Base-by-base conservation (phyloP, 2,888 invertebrate genomes). In the Ctena decussata region DNA sequence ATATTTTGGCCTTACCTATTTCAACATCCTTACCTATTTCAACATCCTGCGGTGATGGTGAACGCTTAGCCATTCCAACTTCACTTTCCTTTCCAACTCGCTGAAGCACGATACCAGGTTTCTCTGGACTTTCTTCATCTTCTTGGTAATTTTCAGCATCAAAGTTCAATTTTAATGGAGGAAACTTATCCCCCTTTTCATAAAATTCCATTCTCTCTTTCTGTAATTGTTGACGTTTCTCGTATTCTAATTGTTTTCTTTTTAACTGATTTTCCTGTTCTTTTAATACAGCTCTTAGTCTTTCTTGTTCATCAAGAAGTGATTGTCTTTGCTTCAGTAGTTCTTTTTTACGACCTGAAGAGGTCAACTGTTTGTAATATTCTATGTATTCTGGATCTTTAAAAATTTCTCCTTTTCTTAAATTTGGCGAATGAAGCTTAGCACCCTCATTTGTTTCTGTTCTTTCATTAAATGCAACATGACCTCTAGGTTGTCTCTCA, bases 251-350 rank as follows among this genome's bases (percentile, higher is more conserved):
- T 35, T 92, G 91, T 57, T 91, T 85, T 15, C 87, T 32, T 35
- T 79, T 77, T 53, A 93, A 79, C 76, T 91, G 88, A 32, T 77
- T 53, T 73, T 94, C 93, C 72, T 94, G 93, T 41, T 93, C 89
- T n/a, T 84, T 80, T 37, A 94, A 84, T 12, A 94, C 84, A 37
- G 83, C 65, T 37, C 88, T 84, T 35, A 94, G 85, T 41, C 92
- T 81, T 15, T 90, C 86, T 53, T 94, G 94, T 70, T 94, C 94
- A 39, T 93, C 90, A 35, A 94, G 75, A 27, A 94, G 82, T 24
- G 84, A 78, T 18, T 92, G 88, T 46, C 93, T 60, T 82, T 94
- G 94, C 35, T 85, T 88, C 39, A 94, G 71, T 41, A 94, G 81
- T 74, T 93, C 92, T 18, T 87, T 80, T 73, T 92, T 93, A 32